Base-by-base conservation (phyloP, 92 coral and sea anemone genomes). In the Hydrozoanthus gracilis region DNA sequence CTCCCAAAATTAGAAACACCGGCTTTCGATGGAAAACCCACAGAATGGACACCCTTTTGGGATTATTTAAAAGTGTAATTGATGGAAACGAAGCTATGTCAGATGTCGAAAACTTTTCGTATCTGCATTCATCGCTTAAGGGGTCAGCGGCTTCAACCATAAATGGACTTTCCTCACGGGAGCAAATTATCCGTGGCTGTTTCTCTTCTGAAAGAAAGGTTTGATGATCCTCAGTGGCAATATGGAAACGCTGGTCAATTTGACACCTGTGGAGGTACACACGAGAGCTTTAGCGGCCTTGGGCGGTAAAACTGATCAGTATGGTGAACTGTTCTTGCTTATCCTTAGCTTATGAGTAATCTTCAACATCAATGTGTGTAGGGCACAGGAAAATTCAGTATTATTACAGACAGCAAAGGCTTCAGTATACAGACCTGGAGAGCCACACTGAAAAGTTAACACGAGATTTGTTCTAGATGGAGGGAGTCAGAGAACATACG, bases 381-480 rank as follows among this genome's bases (percentile, higher is more conserved):
- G 70, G 70, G n/a, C 18, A n/a, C 87, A 9, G 48, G n/a, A 83
- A 70, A 90, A 85, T 69, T 84, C 92, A 5, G 82, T 92, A 49
- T 78, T 89, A 84, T 68, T 87, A 67, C 89, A 89, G 74, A 92
- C 93, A n/a, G 93, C 93, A 35, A 88, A 69, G 60, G 92, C 91
- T 47, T 76, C 65, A 71, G 90, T 71, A 60, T 71, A 79, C 54
- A 82, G 73, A 11, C 90, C 88, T 4, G 79, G 48, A 11, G 17
- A 11, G 44, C 77, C 87, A 79, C 71, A 76, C 48, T 82, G 73
- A n/a, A 64, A 46, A 35, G 87, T 89, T 80, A 87, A 73, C 17
- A 92, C 83, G 54, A 78, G 95, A 86, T 16, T 94, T 27, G 82
- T 94, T 52, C 82, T 92, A 51, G 92, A 94, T 73, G 86, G 93